These are phyloP conservation scores for Lanius collurio DNA, from an alignment of 2,113 vertebrate species.

Conservation along the genomic window DNA sequence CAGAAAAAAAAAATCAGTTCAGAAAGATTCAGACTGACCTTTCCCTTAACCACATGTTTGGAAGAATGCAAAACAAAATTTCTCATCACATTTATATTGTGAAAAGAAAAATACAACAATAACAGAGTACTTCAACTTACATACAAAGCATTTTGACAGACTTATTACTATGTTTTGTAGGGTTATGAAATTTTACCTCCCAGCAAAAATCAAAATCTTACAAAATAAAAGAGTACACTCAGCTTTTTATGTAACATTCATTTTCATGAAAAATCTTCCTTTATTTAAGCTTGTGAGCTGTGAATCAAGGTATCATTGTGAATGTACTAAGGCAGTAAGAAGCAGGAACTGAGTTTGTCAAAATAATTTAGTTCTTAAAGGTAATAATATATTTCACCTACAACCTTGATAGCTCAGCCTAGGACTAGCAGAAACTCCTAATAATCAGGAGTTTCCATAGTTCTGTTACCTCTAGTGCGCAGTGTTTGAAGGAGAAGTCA, in stretches of 20 bases:
- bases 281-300: not conserved
- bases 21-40: not conserved
- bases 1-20: not conserved
- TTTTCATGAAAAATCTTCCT: not conserved
- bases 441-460: not conserved
- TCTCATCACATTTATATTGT: not conserved
- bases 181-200: not conserved
- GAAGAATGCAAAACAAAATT: not conserved
- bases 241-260: not conserved
- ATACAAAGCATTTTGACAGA: not conserved
- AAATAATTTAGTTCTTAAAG: not conserved
- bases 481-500: not conserved
- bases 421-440: not conserved
- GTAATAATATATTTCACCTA: not conserved
- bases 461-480: not conserved
- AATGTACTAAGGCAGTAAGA: not conserved
- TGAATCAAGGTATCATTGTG: not conserved
- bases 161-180: not conserved
- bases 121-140: not conserved
- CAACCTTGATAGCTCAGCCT: not conserved
- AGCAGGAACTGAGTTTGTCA: not conserved
- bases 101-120: not conserved
- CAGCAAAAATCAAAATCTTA: not conserved
- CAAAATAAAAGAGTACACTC: not conserved
- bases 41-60: not conserved